These are phyloP conservation scores for Anhinga rufa DNA, from an alignment of 2,113 vertebrate genomes.

Conservation along the genomic window DNA sequence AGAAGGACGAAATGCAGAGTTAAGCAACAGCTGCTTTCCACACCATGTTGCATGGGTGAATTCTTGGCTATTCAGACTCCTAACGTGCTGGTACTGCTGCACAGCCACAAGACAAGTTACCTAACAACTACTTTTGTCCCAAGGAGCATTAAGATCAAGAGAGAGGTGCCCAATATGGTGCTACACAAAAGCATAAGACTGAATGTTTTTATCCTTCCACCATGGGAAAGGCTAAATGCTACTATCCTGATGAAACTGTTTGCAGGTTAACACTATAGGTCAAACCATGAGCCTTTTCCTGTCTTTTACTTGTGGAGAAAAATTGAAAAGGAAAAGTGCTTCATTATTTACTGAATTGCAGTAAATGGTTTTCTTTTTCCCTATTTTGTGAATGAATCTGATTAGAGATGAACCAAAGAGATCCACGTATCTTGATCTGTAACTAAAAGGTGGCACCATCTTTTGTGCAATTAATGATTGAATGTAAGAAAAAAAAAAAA, in stretches of 20 bases:
- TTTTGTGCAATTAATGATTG: neutral
- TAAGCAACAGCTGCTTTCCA: neutral
- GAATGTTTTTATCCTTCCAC: neutral
- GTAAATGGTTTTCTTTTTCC: neutral
- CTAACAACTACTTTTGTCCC: neutral
- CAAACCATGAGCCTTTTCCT: neutral
- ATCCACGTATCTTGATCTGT: neutral
- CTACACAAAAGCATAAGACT: neutral
- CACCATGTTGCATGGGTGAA: neutral
- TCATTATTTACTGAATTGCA: neutral
- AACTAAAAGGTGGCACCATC: neutral
- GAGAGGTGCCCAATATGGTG: neutral
- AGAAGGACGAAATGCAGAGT: neutral
- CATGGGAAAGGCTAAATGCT: neutral
- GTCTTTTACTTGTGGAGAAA: neutral
- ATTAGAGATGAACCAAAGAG: neutral
- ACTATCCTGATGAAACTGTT: neutral
- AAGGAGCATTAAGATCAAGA: neutral
- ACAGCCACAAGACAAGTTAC: neutral
- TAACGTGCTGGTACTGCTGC: neutral
- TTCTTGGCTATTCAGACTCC: neutral
- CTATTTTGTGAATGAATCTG: neutral
- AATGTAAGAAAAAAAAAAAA: accelerated
- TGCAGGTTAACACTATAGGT: neutral
- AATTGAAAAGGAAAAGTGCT: neutral